A percentile compares a stretch with the other conserved stretches of the same genome.
phyloP scores from a whole-genome alignment of 2,888 invertebrate genomes.

The Deilephila elpenor region DNA sequence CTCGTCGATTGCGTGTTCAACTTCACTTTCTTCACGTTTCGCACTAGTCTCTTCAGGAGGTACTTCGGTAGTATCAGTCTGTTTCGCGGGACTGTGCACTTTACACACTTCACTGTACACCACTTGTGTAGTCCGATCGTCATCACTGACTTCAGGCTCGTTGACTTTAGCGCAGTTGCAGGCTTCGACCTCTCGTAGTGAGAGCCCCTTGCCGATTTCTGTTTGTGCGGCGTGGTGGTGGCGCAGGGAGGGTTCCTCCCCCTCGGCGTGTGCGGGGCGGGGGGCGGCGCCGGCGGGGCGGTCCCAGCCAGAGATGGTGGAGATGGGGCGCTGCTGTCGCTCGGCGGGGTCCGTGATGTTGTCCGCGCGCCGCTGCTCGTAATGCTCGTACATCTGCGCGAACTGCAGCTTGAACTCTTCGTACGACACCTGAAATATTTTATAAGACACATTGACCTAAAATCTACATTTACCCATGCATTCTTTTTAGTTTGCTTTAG shows the following conservation, averaged over 20 bases:
- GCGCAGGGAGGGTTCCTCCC: background rate
- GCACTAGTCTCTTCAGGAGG: constrained; percentile 65
- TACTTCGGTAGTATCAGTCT: constrained; percentile 57
- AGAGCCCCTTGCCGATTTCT: constrained; percentile 76
- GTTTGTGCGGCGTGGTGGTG: constrained; percentile 79
- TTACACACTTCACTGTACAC: constrained; percentile 88
- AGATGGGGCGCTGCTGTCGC: constrained; percentile 95
- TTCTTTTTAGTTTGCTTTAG: too few species aligned
- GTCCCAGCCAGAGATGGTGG: constrained; percentile 98
- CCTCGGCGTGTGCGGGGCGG: background rate
- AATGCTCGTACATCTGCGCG: constrained; percentile 98
- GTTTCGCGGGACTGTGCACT: constrained; percentile 82
- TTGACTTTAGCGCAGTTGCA: constrained; percentile 64
- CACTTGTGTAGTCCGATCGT: constrained; percentile 66
- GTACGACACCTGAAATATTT: constrained; percentile 91
- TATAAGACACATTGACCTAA: background rate
- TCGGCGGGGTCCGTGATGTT: constrained; percentile 98
- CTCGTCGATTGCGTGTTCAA: constrained; percentile 68
- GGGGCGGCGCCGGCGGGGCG: constrained; percentile 75
- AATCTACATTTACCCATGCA: background rate
- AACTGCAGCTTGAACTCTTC: constrained; percentile 99
- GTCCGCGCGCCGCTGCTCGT: constrained; percentile 96
- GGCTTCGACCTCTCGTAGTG: constrained; percentile 74
- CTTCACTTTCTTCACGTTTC: constrained; percentile 60
- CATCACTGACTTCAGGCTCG: constrained; percentile 45